These are phyloP conservation scores for Cydia strobilella DNA, from an alignment of 1,140 invertebrate genomes.

Conservation along the genomic window DNA sequence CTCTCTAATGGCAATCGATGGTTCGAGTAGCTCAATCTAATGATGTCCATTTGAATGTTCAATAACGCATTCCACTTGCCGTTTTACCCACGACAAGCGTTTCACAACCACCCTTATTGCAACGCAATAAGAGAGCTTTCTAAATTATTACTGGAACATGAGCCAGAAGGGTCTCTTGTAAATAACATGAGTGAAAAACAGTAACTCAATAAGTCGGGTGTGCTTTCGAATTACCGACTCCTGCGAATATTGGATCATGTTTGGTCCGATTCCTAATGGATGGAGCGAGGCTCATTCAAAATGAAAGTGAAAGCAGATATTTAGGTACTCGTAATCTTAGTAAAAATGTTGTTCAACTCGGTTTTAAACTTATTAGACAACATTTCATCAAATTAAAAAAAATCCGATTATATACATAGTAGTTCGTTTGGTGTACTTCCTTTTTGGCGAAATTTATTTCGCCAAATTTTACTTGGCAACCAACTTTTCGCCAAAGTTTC, in stretches of 20 bases:
- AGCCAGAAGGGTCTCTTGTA: neutral
- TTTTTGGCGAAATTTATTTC: no score
- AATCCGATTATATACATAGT: no score
- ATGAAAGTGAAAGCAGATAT: neutral
- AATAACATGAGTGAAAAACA: constrained; percentile 12
- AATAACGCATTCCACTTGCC: neutral
- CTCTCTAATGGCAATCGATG: constrained; percentile 1
- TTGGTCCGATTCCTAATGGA: constrained; percentile 10
- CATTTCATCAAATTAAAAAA: no score
- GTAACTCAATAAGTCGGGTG: constrained; percentile 23
- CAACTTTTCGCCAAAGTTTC: no score
- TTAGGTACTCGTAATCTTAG: neutral
- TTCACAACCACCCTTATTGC: neutral
- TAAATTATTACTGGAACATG: neutral
- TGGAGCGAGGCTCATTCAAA: neutral
- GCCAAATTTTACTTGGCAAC: no score
- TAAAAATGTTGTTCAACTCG: neutral
- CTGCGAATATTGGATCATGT: neutral
- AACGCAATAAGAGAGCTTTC: neutral
- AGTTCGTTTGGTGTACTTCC: no score
- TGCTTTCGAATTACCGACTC: neutral
- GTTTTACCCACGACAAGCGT: neutral
- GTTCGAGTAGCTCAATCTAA: neutral
- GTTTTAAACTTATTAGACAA: neutral
- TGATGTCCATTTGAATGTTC: neutral